Conservation (phyloP, 2,113 vertebrate species). For the Elachura formosa region DNA sequence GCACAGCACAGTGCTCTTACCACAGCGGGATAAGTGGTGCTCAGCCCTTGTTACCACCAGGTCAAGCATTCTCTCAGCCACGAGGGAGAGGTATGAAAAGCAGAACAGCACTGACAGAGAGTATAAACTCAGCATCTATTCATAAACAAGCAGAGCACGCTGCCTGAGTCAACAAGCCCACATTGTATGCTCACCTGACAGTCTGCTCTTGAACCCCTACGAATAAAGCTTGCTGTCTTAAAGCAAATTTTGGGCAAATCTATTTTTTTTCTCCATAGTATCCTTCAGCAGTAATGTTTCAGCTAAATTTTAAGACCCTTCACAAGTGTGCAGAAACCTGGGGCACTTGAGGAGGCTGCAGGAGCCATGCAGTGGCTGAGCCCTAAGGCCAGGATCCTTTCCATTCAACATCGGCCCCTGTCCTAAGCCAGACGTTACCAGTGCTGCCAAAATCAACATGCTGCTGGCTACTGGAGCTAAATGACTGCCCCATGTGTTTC, state of each 20-base stretch:
- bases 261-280: background rate
- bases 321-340: background rate
- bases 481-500: background rate
- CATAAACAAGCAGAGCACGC: background rate
- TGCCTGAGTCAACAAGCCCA: background rate
- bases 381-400: rapidly evolving
- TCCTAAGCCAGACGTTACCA: background rate
- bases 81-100: background rate
- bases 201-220: background rate
- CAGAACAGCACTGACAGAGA: background rate
- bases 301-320: background rate
- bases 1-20: rapidly evolving
- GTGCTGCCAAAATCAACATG: background rate
- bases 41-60: background rate
- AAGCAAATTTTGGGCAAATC: background rate
- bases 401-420: background rate
- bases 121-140: background rate
- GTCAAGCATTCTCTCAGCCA: background rate
- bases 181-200: rapidly evolving
- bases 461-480: background rate
- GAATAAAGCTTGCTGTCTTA: background rate
- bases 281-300: background rate
- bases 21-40: background rate
- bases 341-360: background rate
- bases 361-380: background rate